Conservation (phyloP, 2,797 vertebrate species). For the Cyprinella venusta region DNA sequence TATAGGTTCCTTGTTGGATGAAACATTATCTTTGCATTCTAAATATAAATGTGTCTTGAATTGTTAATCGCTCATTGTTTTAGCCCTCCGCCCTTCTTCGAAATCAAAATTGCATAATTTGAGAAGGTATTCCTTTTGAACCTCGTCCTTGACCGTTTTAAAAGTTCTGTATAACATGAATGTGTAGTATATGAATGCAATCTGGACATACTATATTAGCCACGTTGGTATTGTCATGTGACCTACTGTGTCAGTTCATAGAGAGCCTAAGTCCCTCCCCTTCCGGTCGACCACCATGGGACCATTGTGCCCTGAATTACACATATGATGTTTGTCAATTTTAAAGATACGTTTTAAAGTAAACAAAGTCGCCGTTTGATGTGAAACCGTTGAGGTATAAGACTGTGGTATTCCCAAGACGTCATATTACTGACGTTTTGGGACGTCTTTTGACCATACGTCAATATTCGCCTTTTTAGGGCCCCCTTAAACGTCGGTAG, state of each 20-base stretch:
- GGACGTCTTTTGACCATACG: too few relatives aligned
- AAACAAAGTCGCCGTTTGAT: too few relatives aligned
- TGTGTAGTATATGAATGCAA: background rate
- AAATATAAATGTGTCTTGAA: background rate
- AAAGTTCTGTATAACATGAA: background rate
- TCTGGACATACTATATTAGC: background rate
- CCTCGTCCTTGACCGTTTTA: background rate
- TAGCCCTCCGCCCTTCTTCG: background rate
- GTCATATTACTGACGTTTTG: too few relatives aligned
- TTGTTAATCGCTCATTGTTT: background rate
- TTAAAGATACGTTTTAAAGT: too few relatives aligned
- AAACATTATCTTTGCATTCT: background rate
- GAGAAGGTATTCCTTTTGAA: background rate
- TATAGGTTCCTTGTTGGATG: background rate
- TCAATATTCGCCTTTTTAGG: too few relatives aligned
- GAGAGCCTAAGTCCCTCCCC: too few relatives aligned
- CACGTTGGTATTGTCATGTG: background rate
- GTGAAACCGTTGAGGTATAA: too few relatives aligned
- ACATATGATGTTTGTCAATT: too few relatives aligned
- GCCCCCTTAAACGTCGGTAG: too few relatives aligned
- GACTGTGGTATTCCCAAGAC: too few relatives aligned
- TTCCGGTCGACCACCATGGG: too few relatives aligned
- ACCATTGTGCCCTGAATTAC: too few relatives aligned
- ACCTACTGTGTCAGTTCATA: background rate
- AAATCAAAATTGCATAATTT: background rate